Base-by-base conservation (phyloP, 2,113 vertebrate genomes). In the human (Homo sapiens) region DNA sequence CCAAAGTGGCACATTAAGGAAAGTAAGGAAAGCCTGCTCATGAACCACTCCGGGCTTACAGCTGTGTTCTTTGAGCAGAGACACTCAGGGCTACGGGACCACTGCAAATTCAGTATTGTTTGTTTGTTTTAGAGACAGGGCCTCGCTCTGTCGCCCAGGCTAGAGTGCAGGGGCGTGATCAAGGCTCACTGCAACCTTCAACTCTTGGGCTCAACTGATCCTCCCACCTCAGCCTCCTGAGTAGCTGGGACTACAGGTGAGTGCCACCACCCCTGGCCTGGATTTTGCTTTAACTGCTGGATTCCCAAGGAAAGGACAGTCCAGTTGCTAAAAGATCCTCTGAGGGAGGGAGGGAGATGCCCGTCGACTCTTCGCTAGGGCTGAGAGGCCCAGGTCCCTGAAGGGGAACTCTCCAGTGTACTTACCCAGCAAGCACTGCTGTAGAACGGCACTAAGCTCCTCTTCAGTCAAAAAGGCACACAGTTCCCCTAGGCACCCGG, bases 381-480 rank as follows among this genome's bases (percentile, higher is more conserved):
- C 64, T 45, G 5, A 86, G 52, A 48, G n/a, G 23, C 45, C 66
- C 61, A 84, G 1, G 27, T 22, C 35, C 43, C 59, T 25, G 8
- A 76, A 57, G 32, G 32, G n/a, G 32, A 61, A 40, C 3, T 23
- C 32, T 32, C 43, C n/a, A 1, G 35, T 2, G 14, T 14, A 43
- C 98, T 27, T 98, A 99, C 99, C 99, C 85, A 99, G 98, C 80
- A 99, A 88, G 94, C 99, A 99, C 97, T 99, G 99, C 89, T 99
- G 99, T 89, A 99, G 98, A 48, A 99, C 98, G 22, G 73, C 92
- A 96, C 94, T 98, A 75, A 99, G 99, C 98, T 99, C 99, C 43
- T 99, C 99, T 11, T 99, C 99, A 0, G 99, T 99, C 97, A 99
- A 98, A 89, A 99, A 99, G 6, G 99, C 99, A 70, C 99, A 99